Conservation (phyloP, 1,140 invertebrate genomes). For the Aphis gossypii region DNA sequence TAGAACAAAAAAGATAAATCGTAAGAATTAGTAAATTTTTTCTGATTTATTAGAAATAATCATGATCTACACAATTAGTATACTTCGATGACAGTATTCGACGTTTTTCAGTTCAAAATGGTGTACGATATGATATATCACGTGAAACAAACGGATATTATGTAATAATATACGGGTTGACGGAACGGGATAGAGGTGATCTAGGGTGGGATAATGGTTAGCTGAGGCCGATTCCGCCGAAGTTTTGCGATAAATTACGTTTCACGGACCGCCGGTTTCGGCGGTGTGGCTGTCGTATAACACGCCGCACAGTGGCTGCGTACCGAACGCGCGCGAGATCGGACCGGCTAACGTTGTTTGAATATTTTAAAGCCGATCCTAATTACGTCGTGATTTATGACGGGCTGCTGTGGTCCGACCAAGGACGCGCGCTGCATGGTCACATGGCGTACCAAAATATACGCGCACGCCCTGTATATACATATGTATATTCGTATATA, state of each 20-base stretch:
- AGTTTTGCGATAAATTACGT: slow-evolving; percentile 40
- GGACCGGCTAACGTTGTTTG: slow-evolving; percentile 15
- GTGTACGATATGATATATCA: neutral
- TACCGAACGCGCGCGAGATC: neutral
- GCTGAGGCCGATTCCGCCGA: neutral
- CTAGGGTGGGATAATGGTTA: neutral
- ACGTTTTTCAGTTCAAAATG: neutral
- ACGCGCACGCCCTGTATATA: neutral
- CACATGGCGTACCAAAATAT: neutral
- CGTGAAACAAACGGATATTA: neutral
- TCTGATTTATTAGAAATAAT: neutral
- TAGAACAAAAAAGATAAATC: neutral
- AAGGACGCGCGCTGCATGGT: neutral
- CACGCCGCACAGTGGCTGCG: neutral
- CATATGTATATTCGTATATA: neutral
- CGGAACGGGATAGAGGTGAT: neutral
- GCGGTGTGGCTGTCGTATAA: neutral
- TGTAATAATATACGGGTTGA: slow-evolving; percentile 9
- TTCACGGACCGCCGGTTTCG: neutral
- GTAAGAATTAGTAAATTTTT: neutral
- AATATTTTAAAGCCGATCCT: slow-evolving; percentile 47
- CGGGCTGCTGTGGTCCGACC: neutral
- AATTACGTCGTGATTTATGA: slow-evolving; percentile 45
- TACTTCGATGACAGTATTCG: neutral
- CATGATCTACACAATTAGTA: neutral